Conservation (phyloP, 2,888 invertebrate genomes). For the Drosophila lutescens region DNA sequence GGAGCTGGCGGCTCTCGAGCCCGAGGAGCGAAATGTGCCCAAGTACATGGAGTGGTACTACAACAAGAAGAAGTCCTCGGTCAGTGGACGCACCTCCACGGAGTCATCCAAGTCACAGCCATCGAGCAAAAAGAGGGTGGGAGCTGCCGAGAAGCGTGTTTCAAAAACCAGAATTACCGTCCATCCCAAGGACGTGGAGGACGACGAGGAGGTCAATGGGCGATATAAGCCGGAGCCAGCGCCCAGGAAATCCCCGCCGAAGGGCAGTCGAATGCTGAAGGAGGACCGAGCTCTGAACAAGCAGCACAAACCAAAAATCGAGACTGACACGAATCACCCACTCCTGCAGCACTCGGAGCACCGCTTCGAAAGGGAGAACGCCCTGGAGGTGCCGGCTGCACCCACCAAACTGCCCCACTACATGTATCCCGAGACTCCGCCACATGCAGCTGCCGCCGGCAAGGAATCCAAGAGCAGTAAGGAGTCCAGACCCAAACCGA, state of each 20-base stretch:
- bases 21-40: conserved; percentile 86
- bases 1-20: conserved; percentile 81
- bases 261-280: conserved; percentile 81
- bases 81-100: conserved; percentile 73
- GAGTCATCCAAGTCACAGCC: conserved; percentile 70
- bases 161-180: conserved; percentile 80
- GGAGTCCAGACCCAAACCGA: conserved; percentile 71
- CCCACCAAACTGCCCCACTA: conserved; percentile 88
- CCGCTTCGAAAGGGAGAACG: conserved; percentile 88
- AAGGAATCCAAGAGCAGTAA: conserved; percentile 59
- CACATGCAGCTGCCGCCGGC: conserved; percentile 79
- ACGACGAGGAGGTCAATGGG: conserved; percentile 82
- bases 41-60: conserved; percentile 92
- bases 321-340: conserved; percentile 88
- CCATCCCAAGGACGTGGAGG: conserved; percentile 62
- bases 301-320: conserved; percentile 83
- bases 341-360: conserved; percentile 91
- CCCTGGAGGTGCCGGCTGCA: conserved; percentile 84
- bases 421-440: conserved; percentile 86
- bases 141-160: conserved; percentile 70
- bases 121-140: conserved; percentile 61
- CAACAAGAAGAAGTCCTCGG: conserved; percentile 85
- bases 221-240: conserved; percentile 85
- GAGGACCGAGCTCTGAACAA: conserved; percentile 86
- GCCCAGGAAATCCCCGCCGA: conserved; percentile 83